Evolutionary conservation across 1,140 invertebrate species (phyloP), one percentile per base, ranked within the genome.

Genomic region (Drosophila bipectinata): DNA sequence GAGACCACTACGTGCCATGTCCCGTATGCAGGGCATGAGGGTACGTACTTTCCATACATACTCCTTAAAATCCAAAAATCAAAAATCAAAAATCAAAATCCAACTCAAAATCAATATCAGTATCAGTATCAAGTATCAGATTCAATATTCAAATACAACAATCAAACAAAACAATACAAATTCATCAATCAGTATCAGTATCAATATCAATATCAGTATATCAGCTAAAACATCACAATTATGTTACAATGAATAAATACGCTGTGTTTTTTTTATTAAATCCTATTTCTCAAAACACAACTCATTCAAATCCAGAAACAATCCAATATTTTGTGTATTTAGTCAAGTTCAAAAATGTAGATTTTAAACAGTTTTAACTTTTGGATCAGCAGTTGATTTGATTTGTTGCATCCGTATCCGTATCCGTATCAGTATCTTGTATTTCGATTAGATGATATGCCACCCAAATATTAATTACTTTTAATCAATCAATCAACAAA

Each of bases 1-100:
- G 93, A 95, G 97, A 92, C 97, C 97, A 92, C 95, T 98, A 93
- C 96, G 97, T 94, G 97, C 97, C 92, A 97, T 98, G 96, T 98
- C 97, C 93, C 95, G 97, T 93, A 98, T 98, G 97, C 97, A 98
- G 95, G 97, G 97, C 93, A 98, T 98, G 97, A 96, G 97, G 96
- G 97, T 98, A 97, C 94, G 96, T 96, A 94, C 92, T 92, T 91
- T 90, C 67, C 87, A 89, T 90, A 85, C 80, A 85, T 68, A 78
- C 61, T 72, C 68, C 62, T 52, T 62, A 67, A 49, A 81, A 79
- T 47, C 26, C 57, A 58, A 52, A 56, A 56, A 60, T 32, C 15
- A 26, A 58, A n/a, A n/a, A n/a, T n/a, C n/a, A n/a, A 52, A 56
- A 56, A 60, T 32, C 15, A 26, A 64, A 72, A 32, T 59, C 21